Conservation (phyloP, 2,888 invertebrate species). For the Galeopsomyia nigrocyanea region DNA sequence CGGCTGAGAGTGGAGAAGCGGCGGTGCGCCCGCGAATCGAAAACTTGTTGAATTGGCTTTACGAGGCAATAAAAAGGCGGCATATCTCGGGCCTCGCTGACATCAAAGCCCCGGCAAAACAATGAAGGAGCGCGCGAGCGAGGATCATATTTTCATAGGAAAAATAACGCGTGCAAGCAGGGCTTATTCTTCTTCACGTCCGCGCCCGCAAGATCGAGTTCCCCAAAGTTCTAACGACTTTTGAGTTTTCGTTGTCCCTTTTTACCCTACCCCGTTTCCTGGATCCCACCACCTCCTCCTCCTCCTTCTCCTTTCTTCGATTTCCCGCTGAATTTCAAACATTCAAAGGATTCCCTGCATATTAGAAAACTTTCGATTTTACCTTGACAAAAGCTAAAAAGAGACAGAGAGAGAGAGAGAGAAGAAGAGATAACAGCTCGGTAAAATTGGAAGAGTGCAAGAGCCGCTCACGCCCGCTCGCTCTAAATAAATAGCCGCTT, state of each 20-base stretch:
- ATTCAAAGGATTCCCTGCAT: constrained; percentile 45
- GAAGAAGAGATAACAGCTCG: no score
- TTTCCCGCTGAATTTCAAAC: constrained; percentile 47
- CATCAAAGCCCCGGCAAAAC: constrained; percentile 29
- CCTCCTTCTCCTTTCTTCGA: constrained; percentile 36
- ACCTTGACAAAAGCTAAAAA: constrained; percentile 24
- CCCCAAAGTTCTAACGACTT: constrained; percentile 48
- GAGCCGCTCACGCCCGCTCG: no score
- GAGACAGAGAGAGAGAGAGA: not conserved
- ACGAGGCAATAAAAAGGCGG: constrained; percentile 39
- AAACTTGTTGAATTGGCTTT: constrained; percentile 48
- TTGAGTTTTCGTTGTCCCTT: constrained; percentile 34
- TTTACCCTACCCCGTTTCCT: not conserved
- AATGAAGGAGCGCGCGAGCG: constrained; percentile 24
- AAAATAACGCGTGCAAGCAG: constrained; percentile 39
- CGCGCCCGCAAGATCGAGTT: constrained; percentile 35
- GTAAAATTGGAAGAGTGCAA: no score
- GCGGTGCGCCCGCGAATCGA: constrained; percentile 13
- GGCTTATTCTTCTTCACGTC: not conserved
- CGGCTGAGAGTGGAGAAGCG: not conserved
- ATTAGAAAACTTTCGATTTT: constrained; percentile 48
- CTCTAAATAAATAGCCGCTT: no score
- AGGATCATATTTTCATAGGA: constrained; percentile 46
- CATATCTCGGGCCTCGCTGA: constrained; percentile 17
- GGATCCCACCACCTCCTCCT: constrained; percentile 12